These are phyloP conservation scores for Oreochromis spilurus DNA, from an alignment of 2,113 vertebrate genomes.

Conservation along the genomic window DNA sequence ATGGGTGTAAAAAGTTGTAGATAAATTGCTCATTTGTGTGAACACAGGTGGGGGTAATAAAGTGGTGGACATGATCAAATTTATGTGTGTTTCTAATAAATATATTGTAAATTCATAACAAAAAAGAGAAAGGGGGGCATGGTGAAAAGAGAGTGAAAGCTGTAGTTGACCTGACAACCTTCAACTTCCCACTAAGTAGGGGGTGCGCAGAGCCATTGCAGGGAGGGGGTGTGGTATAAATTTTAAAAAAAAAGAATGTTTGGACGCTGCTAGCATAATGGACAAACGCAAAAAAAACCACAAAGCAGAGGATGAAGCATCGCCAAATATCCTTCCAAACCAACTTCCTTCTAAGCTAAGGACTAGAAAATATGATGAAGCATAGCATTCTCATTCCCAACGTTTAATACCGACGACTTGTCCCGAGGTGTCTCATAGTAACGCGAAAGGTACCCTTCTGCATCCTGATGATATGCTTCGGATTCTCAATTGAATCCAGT, in stretches of 20 bases:
- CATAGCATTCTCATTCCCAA: neutral
- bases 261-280: neutral
- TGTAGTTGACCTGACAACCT: neutral
- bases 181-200: neutral
- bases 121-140: neutral
- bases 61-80: neutral
- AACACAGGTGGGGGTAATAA: neutral
- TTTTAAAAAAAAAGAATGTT: rapidly evolving
- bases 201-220: rapidly evolving
- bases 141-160: neutral
- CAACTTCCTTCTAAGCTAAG: neutral
- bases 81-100: neutral
- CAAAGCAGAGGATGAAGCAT: neutral
- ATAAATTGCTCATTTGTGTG: neutral
- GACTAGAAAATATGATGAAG: neutral
- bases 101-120: neutral
- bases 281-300: neutral
- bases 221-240: neutral
- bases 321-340: neutral
- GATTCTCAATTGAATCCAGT: neutral
- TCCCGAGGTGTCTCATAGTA: neutral
- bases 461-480: neutral
- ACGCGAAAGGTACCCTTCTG: neutral
- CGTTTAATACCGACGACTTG: neutral
- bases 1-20: neutral